phyloP scores from a whole-genome alignment of 2,113 vertebrate genomes.

The Neopipo cinnamomea region DNA sequence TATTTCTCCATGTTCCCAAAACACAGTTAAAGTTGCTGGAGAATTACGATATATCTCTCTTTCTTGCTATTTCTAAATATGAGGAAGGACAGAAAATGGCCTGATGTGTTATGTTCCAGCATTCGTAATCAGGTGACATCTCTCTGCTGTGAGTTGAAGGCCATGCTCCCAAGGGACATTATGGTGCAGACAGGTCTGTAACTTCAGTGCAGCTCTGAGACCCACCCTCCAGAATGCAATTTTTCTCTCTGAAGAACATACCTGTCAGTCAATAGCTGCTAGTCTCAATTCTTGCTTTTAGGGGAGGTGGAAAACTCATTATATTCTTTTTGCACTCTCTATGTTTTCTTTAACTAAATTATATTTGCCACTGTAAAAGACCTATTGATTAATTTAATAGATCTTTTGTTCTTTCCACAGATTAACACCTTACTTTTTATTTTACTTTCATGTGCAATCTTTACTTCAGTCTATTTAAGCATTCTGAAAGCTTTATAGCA shows the following conservation, averaged over 20 bases:
- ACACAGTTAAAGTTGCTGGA: not conserved
- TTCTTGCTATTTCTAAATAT: not conserved
- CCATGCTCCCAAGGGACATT: rapidly evolving
- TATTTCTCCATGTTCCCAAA: not conserved
- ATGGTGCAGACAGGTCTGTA: not conserved
- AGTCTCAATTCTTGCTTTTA: not conserved
- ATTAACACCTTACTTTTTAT: not conserved
- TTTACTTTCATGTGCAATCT: not conserved
- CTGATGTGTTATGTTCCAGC: not conserved
- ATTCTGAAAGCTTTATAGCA: not conserved
- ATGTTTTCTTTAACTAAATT: conserved; percentile 42
- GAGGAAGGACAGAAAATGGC: not conserved
- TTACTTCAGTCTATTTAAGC: not conserved
- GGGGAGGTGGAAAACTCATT: not conserved
- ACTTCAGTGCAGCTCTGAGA: rapidly evolving
- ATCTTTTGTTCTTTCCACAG: not conserved
- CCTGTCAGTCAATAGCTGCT: not conserved
- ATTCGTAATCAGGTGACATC: not conserved
- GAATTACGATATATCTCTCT: not conserved
- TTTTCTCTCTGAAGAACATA: not conserved
- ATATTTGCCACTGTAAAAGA: conserved; percentile 33
- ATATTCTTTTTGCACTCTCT: not conserved
- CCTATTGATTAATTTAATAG: conserved; percentile 53
- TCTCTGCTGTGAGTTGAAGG: not conserved
- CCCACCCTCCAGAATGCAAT: not conserved